Conservation (phyloP, 2,113 vertebrate genomes). For the Marmota monax region DNA sequence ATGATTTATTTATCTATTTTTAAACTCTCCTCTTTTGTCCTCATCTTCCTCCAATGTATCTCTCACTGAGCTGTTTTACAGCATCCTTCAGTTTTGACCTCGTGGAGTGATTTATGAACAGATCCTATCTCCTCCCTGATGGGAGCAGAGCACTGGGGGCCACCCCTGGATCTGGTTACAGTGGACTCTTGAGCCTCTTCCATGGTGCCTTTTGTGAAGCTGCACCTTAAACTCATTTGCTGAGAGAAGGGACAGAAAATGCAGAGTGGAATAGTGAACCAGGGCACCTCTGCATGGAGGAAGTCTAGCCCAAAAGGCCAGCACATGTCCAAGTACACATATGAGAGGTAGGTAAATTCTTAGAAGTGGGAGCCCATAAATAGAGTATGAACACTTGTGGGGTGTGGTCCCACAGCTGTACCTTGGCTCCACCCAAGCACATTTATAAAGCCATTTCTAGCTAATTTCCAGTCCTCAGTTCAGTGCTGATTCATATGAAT, state of each 20-base stretch:
- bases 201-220: background rate
- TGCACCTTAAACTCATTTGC: background rate
- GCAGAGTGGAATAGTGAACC: too few species aligned
- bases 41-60: accelerated
- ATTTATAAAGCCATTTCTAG: background rate
- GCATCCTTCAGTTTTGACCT: background rate
- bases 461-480: background rate
- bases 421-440: background rate
- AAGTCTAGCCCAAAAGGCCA: accelerated
- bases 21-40: background rate
- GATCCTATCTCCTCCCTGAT: background rate
- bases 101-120: background rate
- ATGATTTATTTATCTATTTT: background rate
- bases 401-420: background rate
- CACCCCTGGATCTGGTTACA: background rate
- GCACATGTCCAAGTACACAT: accelerated
- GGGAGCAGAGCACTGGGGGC: too few species aligned
- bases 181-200: too few species aligned
- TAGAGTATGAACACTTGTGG: background rate
- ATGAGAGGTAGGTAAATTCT: background rate
- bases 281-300: background rate
- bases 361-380: background rate
- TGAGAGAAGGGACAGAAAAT: background rate
- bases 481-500: background rate
- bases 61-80: background rate